Evolutionary conservation across 2,113 vertebrate species (phyloP).

Genomic region (Pygoscelis adeliae): DNA sequence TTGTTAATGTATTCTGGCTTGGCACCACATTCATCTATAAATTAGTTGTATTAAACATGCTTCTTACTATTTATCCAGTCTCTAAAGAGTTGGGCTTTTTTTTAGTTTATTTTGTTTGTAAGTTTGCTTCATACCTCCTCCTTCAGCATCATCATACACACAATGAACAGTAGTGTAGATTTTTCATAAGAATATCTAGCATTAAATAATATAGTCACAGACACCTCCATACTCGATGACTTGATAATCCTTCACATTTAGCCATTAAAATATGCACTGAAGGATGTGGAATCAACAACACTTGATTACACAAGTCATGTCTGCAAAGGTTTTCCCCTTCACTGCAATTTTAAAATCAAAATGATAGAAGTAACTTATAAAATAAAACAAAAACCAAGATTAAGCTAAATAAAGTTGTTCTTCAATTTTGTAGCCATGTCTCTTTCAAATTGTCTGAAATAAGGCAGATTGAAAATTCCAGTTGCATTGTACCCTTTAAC

Average conservation of each 20-base stretch:
- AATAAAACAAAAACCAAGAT: not conserved
- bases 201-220: not conserved
- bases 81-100: slow-evolving; percentile 67
- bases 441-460: not conserved
- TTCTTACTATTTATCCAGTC: slow-evolving; percentile 76
- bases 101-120: slow-evolving; percentile 10
- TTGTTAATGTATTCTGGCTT: slow-evolving; percentile 83
- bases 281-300: not conserved
- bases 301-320: not conserved
- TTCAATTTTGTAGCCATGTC: not conserved
- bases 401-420: not conserved
- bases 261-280: not conserved
- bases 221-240: not conserved
- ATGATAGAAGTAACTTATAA: not conserved
- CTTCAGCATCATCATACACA: not conserved
- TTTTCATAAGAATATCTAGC: not conserved
- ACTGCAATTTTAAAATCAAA: not conserved
- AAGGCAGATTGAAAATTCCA: not conserved
- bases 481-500: not conserved
- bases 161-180: not conserved
- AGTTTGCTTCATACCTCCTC: not conserved
- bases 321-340: not conserved
- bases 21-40: slow-evolving; percentile 86
- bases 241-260: slow-evolving; percentile 25
- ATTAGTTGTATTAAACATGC: slow-evolving; percentile 84